Base-by-base conservation (phyloP, 2,888 invertebrate species). In the Mimumesa dahlbomi region DNA sequence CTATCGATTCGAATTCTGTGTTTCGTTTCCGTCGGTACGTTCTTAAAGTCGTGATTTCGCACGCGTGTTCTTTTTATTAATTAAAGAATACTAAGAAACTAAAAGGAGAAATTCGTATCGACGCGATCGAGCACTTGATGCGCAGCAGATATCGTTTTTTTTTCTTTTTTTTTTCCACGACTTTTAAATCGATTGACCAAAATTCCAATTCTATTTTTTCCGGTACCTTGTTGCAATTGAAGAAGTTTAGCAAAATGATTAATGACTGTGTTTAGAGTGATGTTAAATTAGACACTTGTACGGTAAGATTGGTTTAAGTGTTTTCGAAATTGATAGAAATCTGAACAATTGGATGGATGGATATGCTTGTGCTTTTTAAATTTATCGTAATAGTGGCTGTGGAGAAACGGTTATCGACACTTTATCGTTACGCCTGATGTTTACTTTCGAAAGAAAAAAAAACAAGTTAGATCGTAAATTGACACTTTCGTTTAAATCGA, bases 371-470 rank as follows among this genome's bases (percentile, higher is more conserved):
- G 58, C 58, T 63, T 63, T 62, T 67, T 63, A 74, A 73, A 72
- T 57, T n/a, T 72, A 64, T 59, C 46, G 59, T 57, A n/a, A 64
- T 52, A 71, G 63, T 77, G 79, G 79, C 79, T 79, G 79, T 79
- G 79, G 76, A 73, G 54, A 71, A 59, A 69, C 48, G 53, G 57
- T 68, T 57, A 57, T 58, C 34, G 52, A 48, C n/a, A 66, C 45
- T 63, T 63, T 62, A 22, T 75, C 48, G 18, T 53, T n/a, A 59
- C 25, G 42, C 58, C 49, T 58, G 22, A n/a, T 63, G 43, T 73
- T 73, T 75, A 68, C 48, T 72, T 67, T 77, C 43, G 14, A 49
- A 31, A n/a, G n/a, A n/a, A n/a, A n/a, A n/a, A n/a, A n/a, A n/a
- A n/a, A n/a, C n/a, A n/a, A 54, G 46, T 70, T 65, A 40, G 53